A percentile compares a stretch with the other conserved stretches of the same genome.
Evolutionary conservation across 2,888 invertebrate species (phyloP).

Genomic region (Electrophaes corylata): DNA sequence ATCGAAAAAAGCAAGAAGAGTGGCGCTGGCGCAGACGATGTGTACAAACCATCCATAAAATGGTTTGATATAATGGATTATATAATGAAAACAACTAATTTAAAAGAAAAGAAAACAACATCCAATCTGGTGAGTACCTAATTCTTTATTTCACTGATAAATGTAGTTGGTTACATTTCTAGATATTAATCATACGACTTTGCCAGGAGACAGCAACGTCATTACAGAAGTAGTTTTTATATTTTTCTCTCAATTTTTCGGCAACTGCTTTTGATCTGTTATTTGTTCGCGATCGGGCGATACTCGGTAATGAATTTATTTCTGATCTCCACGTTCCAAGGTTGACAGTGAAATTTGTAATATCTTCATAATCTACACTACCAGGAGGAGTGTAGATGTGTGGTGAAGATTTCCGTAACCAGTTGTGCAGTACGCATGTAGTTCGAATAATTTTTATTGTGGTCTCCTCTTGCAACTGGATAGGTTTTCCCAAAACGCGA

Average conservation of each 20-base stretch:
- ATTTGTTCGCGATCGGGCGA: conserved; percentile 27
- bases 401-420: conserved; percentile 23
- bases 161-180: conserved; percentile 24
- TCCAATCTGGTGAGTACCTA: conserved; percentile 33
- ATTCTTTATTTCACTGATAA: conserved; percentile 29
- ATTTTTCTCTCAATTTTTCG: conserved; percentile 29
- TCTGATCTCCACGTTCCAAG: conserved; percentile 29
- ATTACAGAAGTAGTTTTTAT: conserved; percentile 30
- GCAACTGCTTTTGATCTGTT: conserved; percentile 26
- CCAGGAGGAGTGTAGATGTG: conserved; percentile 23
- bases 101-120: conserved; percentile 35
- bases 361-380: conserved; percentile 31
- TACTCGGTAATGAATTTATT: conserved; percentile 30
- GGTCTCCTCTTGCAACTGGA: conserved; percentile 21
- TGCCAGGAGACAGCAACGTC: conserved; percentile 31
- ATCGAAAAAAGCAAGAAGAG: conserved; percentile 34
- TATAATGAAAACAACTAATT: conserved; percentile 32
- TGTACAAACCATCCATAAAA: conserved; percentile 35
- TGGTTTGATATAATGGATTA: conserved; percentile 33
- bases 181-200: conserved; percentile 28
- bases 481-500: conserved; percentile 29
- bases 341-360: conserved; percentile 23
- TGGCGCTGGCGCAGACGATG: conserved; percentile 30
- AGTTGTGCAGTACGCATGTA: conserved; percentile 26
- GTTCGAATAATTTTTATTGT: conserved; percentile 24